Base-by-base conservation (phyloP, 2,797 vertebrate species). In the Myotis planiceps region DNA sequence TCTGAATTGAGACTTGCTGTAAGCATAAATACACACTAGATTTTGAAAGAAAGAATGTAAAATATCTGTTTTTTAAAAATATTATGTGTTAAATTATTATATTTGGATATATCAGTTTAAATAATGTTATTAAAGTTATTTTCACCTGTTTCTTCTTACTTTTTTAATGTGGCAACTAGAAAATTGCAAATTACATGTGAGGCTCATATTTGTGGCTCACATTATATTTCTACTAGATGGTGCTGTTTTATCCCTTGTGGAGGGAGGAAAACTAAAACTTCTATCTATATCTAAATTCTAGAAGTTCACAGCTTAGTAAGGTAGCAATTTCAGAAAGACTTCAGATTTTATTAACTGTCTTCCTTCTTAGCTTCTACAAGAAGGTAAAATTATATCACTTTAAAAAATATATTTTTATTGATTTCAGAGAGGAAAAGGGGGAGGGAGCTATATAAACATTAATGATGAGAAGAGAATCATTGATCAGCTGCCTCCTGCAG, bases 311-410 rank as follows among this genome's bases (percentile, higher is more conserved):
- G 72, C 55, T 92, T 42, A 42, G 63, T 27, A 23, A 39, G 39
- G 14, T 72, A 74, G 23, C 68, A 66, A 16, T 79, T 49, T 88
- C 81, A 85, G 63, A 88, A 92, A 94, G 53, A 76, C n/a, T 81
- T 72, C 23, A 55, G n/a, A 49, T 86, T 95, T 82, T 87, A 88
- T 83, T 76, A 87, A 81, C 42, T 39, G 3, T 82, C 42, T 86
- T 85, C 34, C 23, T 76, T 90, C 78, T 86, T 95, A 66, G 15
- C 29, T 94, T 87, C 72, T 55, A 63, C 6, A 53, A 69, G 71
- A 88, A 63, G 66, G 78, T 85, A 37, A 84, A 42, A 66, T 85
- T 42, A 80, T 66, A 45, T 69, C 5, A 42, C 25, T 27, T 58
- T 58, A 58, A 58, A 13, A 58, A 13, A 58, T 27, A 27, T 12